Evolutionary conservation across 92 coral and sea anemone genomes (phyloP).

Genomic region (Actinernus sp.): DNA sequence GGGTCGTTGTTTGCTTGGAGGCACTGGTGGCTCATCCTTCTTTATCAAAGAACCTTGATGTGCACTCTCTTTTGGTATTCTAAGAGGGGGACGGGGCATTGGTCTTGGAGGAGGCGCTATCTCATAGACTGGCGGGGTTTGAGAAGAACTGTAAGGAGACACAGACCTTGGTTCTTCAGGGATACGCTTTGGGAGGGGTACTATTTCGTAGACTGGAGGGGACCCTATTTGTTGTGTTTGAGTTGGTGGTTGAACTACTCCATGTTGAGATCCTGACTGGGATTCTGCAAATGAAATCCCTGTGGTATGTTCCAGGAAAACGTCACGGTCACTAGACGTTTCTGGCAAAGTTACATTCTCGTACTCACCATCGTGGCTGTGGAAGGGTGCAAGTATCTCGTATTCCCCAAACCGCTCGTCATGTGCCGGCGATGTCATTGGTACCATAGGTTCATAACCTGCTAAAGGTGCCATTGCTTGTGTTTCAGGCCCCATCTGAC

Average conservation of each 20-base stretch:
- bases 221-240: not conserved
- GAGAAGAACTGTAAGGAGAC: constrained; percentile 21
- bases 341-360: not conserved
- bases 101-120: constrained; percentile 87
- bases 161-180: constrained; percentile 30
- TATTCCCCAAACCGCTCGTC: constrained; percentile 16
- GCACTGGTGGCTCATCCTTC: constrained; percentile 3
- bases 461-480: constrained; percentile 67
- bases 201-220: constrained; percentile 81
- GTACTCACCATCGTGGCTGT: not conserved
- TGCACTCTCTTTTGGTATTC: constrained; percentile 19
- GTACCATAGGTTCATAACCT: constrained; percentile 82
- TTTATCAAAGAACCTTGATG: not conserved
- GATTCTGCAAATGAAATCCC: not conserved
- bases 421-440: constrained; percentile 7
- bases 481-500: constrained; percentile 53
- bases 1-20: constrained; percentile 5
- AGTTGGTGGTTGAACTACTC: not conserved
- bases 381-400: constrained; percentile 42
- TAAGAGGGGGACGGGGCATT: constrained; percentile 35
- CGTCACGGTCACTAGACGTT: no score
- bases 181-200: constrained; percentile 53
- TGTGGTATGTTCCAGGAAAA: no score
- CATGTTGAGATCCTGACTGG: not conserved
- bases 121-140: constrained; percentile 61